Evolutionary conservation across 2,888 invertebrate species (phyloP), one percentile per base, ranked within the genome.

Genomic region (Eumerus sabulonum): DNA sequence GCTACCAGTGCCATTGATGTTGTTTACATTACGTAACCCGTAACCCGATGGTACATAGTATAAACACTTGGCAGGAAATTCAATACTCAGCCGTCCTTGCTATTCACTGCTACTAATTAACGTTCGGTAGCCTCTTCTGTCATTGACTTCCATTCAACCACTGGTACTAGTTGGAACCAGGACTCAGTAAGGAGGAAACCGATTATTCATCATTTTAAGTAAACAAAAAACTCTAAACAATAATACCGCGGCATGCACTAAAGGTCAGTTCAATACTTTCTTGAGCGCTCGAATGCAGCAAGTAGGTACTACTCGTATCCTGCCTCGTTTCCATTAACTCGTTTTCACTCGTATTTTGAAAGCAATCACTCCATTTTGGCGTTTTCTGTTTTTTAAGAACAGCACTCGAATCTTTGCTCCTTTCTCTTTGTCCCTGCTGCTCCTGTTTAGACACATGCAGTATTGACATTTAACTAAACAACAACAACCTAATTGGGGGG

Each of bases 311-410:
- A 38, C 12, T 35, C 13, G 14, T n/a, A 40, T 50, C 14, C 36
- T 13, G 13, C 44, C n/a, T n/a, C n/a, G n/a, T n/a, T n/a, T 40
- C 11, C 40, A 40, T 5, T 40, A 40, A 40, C 40, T 27, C 27
- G 14, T 14, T 45, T 54, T 17, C 16, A 47, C 42, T 54, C 54
- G 27, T 64, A 47, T 64, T 64, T 68, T 53, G 67, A 76, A 59
- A 77, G 72, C 42, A 77, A 67, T 67, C 56, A 72, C 27, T 67
- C 66, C 56, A 13, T 50, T 60, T 67, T 9, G 56, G 56, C 53
- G 42, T 68, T 77, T n/a, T n/a, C n/a, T n/a, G n/a, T n/a, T n/a
- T n/a, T 77, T 73, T 72, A 76, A 77, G 76, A 77, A 72, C 67
- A 77, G 57, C 67, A 73, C 73, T 77, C 72, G 59, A 68, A 57